Evolutionary conservation across 2,797 vertebrate species (phyloP), one percentile per base, ranked within the genome.

Genomic region (Buceros bicornis): DNA sequence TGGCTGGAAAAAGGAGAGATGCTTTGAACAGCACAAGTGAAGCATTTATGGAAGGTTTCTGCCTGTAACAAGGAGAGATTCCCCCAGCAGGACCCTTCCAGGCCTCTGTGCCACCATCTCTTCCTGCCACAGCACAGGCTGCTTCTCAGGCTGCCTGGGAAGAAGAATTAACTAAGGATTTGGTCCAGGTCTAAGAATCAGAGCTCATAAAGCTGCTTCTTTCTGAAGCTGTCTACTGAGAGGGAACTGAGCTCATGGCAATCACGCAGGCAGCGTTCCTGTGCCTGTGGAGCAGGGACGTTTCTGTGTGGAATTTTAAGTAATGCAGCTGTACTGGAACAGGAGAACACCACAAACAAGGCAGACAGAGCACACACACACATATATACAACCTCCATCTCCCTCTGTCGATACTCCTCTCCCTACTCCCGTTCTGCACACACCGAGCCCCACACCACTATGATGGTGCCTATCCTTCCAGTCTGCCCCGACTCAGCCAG

Each of bases 401-500:
- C 40, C 73, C 42, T 70, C 82, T 50, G 21, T 16, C 47, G 24
- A 3, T 24, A 8, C 35, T 45, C 66, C 54, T 81, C 54, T 81
- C 37, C 70, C 28, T 48, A 42, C 4, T 29, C 47, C 37, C 1
- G 6, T 40, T 40, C 10, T 40, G 10, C 37, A 40, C 37, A 40
- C 61, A 11, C 33, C 13, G 11, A 70, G 57, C 21, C 35, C 82
- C 45, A 6, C 26, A 37, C 4, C 45, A 11, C 69, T 11, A 26
- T 2, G 7, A 51, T 2, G 16, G 28, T 14, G 40, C 13, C 73
- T 61, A 8, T n/a, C 78, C 33, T 53, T 42, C 61, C 45, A 37
- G 48, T 1, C 60, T 14, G 19, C 31, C 17, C 8, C 1, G 5
- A n/a, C 22, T 37, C 31, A 6, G 3, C 2, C 5, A 11, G 31